Evolutionary conservation across 2,113 vertebrate species (phyloP), one percentile per base, ranked within the genome.

Genomic region (Lepidothrix coronata): DNA sequence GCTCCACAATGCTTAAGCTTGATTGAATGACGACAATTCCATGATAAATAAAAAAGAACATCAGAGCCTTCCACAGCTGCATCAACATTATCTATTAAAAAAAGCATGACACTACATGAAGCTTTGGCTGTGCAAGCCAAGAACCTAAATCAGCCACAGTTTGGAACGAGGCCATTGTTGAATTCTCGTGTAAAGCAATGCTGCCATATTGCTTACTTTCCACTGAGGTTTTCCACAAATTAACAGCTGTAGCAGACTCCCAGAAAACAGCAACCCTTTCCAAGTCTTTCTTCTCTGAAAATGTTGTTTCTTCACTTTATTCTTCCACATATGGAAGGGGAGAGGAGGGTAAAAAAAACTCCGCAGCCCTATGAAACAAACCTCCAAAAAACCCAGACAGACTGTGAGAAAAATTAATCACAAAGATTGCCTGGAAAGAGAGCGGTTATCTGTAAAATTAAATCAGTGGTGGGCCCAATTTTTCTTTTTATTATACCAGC

Each of bases 241-340:
- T 92, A 98, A 96, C 97, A 98, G 97, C 96, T 98, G 97, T 97
- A 98, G 93, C 82, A 96, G 92, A 89, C 95, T 96, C 95, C 71
- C 91, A 96, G 97, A 97, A 98, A 97, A 96, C 72, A 73, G 54
- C 19, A 92, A 65, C 71, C 41, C 68, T 78, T 85, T 95, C 97
- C 97, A 98, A 97, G 97, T 46, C 98, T 97, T 98, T 98, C 97
- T 97, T 97, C 97, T 97, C 95, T 94, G 75, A 94, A 94, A 96
- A 80, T 62, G 93, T 86, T 93, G 80, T 93, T 97, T 86, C 59
- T 92, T 95, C 94, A 95, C 90, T 96, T 93, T 79, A 71, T 75
- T 93, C 82, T 91, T 94, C 83, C 95, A 91, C 96, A 96, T 96
- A 93, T 91, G 94, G 93, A 89, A 91, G 25, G 49, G 23, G n/a